These are phyloP conservation scores for Archaeoteleia sp. DNA, from an alignment of 2,888 invertebrate genomes.

Conservation along the genomic window DNA sequence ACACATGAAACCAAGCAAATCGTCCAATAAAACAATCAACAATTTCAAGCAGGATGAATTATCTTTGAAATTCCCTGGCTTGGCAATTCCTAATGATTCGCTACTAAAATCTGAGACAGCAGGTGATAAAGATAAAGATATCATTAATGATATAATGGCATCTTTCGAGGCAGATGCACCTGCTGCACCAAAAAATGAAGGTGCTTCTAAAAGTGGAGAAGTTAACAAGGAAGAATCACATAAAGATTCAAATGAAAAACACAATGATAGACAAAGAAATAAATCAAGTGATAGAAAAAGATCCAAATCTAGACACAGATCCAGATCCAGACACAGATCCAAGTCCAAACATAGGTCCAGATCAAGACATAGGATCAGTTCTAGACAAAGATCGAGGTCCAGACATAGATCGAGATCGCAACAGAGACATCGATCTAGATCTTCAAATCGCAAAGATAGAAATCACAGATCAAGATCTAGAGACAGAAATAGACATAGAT, in stretches of 20 bases:
- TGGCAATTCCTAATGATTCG: conserved; percentile 86
- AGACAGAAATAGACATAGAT: conserved; percentile 69
- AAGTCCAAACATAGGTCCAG: conserved; percentile 42
- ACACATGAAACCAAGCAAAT: conserved; percentile 87
- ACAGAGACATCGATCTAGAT: conserved; percentile 56
- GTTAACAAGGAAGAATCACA: conserved; percentile 12
- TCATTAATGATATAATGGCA: conserved; percentile 89
- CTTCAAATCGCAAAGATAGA: conserved; percentile 56
- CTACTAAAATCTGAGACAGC: conserved; percentile 71
- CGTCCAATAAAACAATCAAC: conserved; percentile 52
- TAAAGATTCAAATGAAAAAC: conserved; percentile 9
- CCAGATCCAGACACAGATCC: conserved; percentile 54
- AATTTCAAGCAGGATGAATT: conserved; percentile 77
- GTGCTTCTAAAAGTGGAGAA: conserved; percentile 21
- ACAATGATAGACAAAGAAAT: conserved; percentile 48
- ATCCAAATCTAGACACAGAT: conserved; percentile 61
- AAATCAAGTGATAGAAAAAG: conserved; percentile 66
- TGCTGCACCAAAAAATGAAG: conserved; percentile 11
- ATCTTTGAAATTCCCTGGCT: conserved; percentile 85
- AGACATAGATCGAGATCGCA: conserved; percentile 55
- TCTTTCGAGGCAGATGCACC: conserved; percentile 90
- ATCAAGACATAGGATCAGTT: conserved; percentile 47
- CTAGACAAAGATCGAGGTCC: conserved; percentile 43
- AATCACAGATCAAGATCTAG: conserved; percentile 66
- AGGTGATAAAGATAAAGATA: conserved; percentile 69